A percentile compares a stretch with the other conserved stretches of the same genome.
Evolutionary conservation across 2,888 invertebrate genomes (phyloP).

Genomic region (Cylindroiulus punctatus): DNA sequence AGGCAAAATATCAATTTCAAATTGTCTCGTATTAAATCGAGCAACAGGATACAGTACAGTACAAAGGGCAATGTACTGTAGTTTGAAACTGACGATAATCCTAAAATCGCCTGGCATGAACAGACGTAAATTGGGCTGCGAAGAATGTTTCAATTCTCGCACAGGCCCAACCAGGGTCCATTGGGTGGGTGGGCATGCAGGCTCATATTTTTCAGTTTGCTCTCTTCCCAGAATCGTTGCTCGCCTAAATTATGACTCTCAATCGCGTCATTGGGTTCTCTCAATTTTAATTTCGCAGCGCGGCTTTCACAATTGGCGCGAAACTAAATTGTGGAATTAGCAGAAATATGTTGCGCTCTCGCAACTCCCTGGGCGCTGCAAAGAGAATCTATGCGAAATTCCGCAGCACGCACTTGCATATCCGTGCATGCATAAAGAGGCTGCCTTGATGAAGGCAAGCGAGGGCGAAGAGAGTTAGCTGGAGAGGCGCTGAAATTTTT

Average conservation of each 20-base stretch:
- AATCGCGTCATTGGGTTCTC: conserved; percentile 50
- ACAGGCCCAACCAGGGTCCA: too few relatives aligned
- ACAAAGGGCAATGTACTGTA: too few relatives aligned
- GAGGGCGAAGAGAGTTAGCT: conserved; percentile 39
- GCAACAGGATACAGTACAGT: too few relatives aligned
- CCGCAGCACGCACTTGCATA: conserved; percentile 26
- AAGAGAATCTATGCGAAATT: conserved; percentile 48
- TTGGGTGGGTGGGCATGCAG: too few relatives aligned
- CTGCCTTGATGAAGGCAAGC: conserved; percentile 46
- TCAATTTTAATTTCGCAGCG: conserved; percentile 53
- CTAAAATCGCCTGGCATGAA: too few relatives aligned
- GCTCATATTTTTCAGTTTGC: too few relatives aligned
- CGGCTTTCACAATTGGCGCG: conserved; percentile 54
- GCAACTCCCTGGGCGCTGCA: not conserved
- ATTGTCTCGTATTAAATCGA: too few relatives aligned
- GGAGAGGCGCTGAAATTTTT: conserved; percentile 56
- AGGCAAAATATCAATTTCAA: too few relatives aligned
- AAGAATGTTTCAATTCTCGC: too few relatives aligned
- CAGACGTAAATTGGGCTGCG: too few relatives aligned
- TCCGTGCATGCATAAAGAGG: conserved; percentile 48
- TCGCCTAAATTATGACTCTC: conserved; percentile 48
- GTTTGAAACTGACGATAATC: too few relatives aligned
- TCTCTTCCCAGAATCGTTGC: not conserved
- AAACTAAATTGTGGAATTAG: conserved; percentile 53
- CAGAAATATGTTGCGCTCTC: conserved; percentile 52